A percentile compares a stretch with the other conserved stretches of the same genome.
These are phyloP conservation scores for Holothuria leucospilota DNA, from an alignment of 53 echinoderm and acorn worm genomes.

Conservation along the genomic window DNA sequence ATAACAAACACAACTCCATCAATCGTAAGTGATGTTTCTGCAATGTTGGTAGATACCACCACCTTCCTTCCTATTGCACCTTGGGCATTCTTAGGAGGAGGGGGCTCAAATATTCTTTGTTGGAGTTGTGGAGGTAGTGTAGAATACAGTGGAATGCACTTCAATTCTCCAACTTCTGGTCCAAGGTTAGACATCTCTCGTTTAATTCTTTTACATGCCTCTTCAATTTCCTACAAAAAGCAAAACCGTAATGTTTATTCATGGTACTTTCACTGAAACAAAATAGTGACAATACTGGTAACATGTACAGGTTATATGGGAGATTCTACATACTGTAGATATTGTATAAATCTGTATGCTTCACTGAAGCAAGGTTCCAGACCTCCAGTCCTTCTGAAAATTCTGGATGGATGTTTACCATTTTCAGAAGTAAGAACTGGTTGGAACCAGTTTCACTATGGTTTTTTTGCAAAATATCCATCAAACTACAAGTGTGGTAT, in stretches of 20 bases:
- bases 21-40: conserved; percentile 95
- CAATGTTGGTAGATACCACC: conserved; percentile 95
- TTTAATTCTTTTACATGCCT: conserved; percentile 92
- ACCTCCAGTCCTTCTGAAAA: too few relatives aligned
- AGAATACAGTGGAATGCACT: conserved; percentile 96
- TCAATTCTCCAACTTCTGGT: conserved; percentile 88
- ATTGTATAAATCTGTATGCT: too few relatives aligned
- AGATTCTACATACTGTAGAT: too few relatives aligned
- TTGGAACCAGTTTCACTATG: too few relatives aligned
- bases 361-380: too few relatives aligned
- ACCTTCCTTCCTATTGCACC: conserved; percentile 95
- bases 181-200: conserved; percentile 84
- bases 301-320: too few relatives aligned
- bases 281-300: too few relatives aligned
- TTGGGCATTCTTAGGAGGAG: conserved; percentile 91
- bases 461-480: too few relatives aligned
- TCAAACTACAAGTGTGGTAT: too few relatives aligned
- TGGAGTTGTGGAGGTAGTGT: conserved; percentile 94
- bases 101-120: conserved; percentile 91
- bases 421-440: too few relatives aligned
- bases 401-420: too few relatives aligned
- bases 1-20: conserved; percentile 99
- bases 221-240: conserved; percentile 85
- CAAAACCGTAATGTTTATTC: background rate
- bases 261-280: too few relatives aligned